phyloP scores from a whole-genome alignment of 2,888 invertebrate species.

The Hetaerina titia region DNA sequence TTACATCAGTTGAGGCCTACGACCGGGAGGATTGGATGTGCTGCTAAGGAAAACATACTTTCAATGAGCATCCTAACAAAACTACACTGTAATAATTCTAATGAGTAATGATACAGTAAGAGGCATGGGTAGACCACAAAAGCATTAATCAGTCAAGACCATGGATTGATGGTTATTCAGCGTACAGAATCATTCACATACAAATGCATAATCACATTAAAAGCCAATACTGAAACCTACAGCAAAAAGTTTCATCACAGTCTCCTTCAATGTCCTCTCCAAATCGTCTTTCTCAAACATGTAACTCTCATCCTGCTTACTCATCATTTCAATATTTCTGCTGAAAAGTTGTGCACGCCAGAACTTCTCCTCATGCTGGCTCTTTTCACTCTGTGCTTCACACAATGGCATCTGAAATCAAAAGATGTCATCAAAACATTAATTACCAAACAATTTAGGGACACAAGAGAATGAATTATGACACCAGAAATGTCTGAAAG shows the following conservation, averaged over 20 bases:
- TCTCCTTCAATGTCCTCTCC: conserved; percentile 86
- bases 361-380: conserved; percentile 85
- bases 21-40: neutral
- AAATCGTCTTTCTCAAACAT: conserved; percentile 77
- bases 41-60: neutral
- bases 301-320: conserved; percentile 64
- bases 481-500: too few relatives aligned
- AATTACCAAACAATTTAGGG: too few relatives aligned
- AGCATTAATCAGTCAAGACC: too few relatives aligned
- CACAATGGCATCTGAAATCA: conserved; percentile 84
- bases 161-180: too few relatives aligned
- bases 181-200: neutral
- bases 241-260: conserved; percentile 93
- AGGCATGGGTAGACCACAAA: too few relatives aligned
- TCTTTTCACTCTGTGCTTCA: conserved; percentile 88
- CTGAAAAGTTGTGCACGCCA: conserved; percentile 68
- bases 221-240: conserved; percentile 79
- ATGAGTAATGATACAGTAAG: too few relatives aligned
- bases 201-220: neutral
- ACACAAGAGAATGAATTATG: too few relatives aligned
- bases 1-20: neutral
- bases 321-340: conserved; percentile 63
- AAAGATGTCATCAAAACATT: neutral
- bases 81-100: too few relatives aligned
- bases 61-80: neutral